Evolutionary conservation across 2,113 vertebrate species (phyloP).

Genomic region (Otolemur garnettii): DNA sequence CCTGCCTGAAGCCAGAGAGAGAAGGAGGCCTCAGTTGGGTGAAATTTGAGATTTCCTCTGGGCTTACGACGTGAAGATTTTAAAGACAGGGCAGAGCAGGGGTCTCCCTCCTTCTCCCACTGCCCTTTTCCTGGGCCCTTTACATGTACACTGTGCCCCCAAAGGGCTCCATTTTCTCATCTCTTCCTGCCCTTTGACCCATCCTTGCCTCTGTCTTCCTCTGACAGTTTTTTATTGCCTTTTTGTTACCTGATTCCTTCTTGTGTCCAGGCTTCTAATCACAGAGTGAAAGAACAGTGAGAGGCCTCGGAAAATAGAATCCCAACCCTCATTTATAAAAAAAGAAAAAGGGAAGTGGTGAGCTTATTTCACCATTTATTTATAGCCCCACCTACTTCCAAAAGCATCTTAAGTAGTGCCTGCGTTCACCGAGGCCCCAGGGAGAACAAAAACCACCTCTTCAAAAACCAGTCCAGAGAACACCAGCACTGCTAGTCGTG

Average conservation of each 20-base stretch:
- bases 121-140: not conserved
- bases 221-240: not conserved
- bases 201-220: not conserved
- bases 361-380: constrained; percentile 19
- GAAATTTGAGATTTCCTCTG: not conserved
- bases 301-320: constrained; percentile 58
- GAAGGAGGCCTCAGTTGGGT: not conserved
- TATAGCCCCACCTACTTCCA: constrained; percentile 18
- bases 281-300: not conserved
- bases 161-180: rapidly evolving
- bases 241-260: not conserved
- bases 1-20: not conserved
- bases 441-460: not conserved
- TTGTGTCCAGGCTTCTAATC: not conserved
- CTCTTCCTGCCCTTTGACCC: not conserved
- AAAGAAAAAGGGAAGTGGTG: not conserved
- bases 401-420: not conserved
- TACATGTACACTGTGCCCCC: rapidly evolving
- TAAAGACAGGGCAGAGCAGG: not conserved
- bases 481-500: not conserved
- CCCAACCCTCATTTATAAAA: not conserved
- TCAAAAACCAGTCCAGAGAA: not conserved
- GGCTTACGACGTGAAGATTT: not conserved
- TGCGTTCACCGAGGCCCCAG: not conserved
- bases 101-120: not conserved